Percentiles rank a stretch among this genome's conserved stretches.
Conservation (phyloP, 2,888 invertebrate species). For the Chrysomela aeneicollis region DNA sequence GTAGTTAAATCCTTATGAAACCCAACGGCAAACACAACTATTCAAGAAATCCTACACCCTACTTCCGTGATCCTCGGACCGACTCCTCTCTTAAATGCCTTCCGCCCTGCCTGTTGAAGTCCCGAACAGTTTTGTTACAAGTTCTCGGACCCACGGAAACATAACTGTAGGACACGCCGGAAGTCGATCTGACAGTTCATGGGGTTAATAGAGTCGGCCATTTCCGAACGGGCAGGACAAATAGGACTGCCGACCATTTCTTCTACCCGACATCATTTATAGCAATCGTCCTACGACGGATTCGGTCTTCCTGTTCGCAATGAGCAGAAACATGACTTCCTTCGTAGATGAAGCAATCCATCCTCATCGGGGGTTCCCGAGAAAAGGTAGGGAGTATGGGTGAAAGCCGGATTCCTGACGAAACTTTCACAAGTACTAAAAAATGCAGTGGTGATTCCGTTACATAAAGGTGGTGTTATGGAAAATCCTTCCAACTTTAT, state of each 20-base stretch:
- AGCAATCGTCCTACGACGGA: slow-evolving; percentile 12
- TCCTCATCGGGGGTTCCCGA: slow-evolving; percentile 28
- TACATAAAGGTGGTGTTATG: not conserved
- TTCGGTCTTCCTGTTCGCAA: slow-evolving; percentile 26
- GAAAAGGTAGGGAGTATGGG: too few species aligned
- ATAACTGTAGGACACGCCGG: slow-evolving; percentile 23
- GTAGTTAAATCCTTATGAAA: not conserved
- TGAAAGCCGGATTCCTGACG: too few species aligned
- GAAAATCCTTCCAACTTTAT: not conserved
- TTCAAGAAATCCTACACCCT: not conserved
- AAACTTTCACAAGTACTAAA: too few species aligned
- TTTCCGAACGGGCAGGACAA: slow-evolving; percentile 51
- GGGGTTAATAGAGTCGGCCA: slow-evolving; percentile 54
- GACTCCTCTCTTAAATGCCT: not conserved
- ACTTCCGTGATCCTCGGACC: not conserved
- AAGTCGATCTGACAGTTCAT: slow-evolving; percentile 44
- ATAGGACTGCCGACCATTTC: slow-evolving; percentile 52
- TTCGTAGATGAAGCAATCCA: slow-evolving; percentile 33
- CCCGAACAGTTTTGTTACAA: slow-evolving; percentile 28
- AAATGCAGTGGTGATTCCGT: not conserved
- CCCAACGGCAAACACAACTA: not conserved
- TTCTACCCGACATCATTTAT: slow-evolving; percentile 31
- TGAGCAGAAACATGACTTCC: slow-evolving; percentile 28
- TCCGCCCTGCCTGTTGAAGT: slow-evolving; percentile 20
- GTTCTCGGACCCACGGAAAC: slow-evolving; percentile 21